phyloP scores from a whole-genome alignment of 1,140 invertebrate species.

The Armadillidium nasatum region DNA sequence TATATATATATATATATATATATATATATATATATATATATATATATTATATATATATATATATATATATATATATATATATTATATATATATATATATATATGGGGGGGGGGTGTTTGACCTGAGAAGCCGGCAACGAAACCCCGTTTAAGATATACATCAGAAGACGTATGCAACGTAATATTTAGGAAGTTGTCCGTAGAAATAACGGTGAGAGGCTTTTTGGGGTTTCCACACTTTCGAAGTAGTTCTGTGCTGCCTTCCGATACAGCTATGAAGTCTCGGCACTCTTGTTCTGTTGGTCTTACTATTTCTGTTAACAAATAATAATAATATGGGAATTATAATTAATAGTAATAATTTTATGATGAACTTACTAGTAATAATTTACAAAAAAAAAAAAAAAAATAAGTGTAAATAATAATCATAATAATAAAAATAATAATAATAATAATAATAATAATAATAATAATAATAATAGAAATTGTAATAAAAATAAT shows the following conservation, averaged over 20 bases:
- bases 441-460: no score
- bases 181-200: slow-evolving; percentile 51
- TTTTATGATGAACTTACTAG: no score
- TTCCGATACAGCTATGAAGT: slow-evolving; percentile 50
- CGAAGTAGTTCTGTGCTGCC: slow-evolving; percentile 50
- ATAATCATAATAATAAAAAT: no score
- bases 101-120: no score
- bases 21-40: no score
- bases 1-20: no score
- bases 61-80: background rate
- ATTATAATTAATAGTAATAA: no score
- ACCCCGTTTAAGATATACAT: slow-evolving; percentile 56
- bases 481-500: no score
- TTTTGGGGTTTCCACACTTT: slow-evolving; percentile 50
- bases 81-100: slow-evolving; percentile 45
- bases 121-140: slow-evolving; percentile 57
- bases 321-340: background rate
- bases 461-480: no score
- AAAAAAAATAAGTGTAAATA: no score
- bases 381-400: no score
- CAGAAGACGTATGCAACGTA: slow-evolving; percentile 51
- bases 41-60: no score
- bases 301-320: slow-evolving; percentile 50
- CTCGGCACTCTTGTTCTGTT: slow-evolving; percentile 51
- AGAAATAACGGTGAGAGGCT: slow-evolving; percentile 51